Conservation (phyloP, 2,113 vertebrate species). For the rabbit (Oryctolagus cuniculus) region mOryCun1.1 NC_091448.1:37284501-37285000, state of each 20-base stretch:
- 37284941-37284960: not conserved
- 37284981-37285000: constrained; percentile 44
- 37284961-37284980: not conserved
- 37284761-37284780: constrained; percentile 20
- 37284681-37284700: no score
- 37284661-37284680: no score
- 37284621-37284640: no score
- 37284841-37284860: not conserved
- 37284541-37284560: no score
- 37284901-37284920: not conserved
- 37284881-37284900: not conserved
- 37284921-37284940: not conserved
- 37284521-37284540: no score
- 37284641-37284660: no score
- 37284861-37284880: not conserved
- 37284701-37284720: no score
- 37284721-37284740: constrained; percentile 8
- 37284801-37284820: not conserved
- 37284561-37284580: no score
- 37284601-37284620: no score
- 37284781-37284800: not conserved
- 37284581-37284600: no score
- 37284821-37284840: not conserved
- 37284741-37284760: not conserved
- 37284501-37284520: no score